Evolutionary conservation across 2,113 vertebrate species (phyloP).

Genomic region (Ceuthmochares aereus): DNA sequence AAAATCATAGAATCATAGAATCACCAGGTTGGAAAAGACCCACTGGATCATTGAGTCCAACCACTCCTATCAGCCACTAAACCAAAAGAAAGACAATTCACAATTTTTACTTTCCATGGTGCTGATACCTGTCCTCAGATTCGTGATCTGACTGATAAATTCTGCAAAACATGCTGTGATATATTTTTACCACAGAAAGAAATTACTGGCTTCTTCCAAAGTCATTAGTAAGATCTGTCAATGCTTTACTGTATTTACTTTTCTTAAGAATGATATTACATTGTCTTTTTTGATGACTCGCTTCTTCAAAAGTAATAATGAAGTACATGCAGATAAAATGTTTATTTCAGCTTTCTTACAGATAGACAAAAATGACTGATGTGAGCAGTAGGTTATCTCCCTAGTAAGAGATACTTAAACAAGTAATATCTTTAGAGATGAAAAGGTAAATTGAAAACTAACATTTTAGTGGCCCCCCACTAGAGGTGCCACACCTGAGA

Average conservation of each 20-base stretch:
- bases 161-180: background rate
- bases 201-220: background rate
- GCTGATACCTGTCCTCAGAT: background rate
- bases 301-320: background rate
- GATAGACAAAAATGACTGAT: background rate
- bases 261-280: background rate
- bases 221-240: background rate
- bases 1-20: too few relatives aligned
- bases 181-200: background rate
- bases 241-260: background rate
- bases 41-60: too few relatives aligned
- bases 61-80: too few relatives aligned
- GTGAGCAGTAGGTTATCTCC: background rate
- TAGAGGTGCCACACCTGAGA: background rate
- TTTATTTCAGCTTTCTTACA: background rate
- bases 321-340: background rate
- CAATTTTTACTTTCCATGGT: background rate
- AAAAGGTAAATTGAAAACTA: background rate
- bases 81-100: background rate
- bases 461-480: background rate
- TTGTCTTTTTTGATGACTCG: background rate
- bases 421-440: background rate
- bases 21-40: too few relatives aligned
- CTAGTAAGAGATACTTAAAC: background rate
- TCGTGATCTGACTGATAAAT: background rate